A percentile compares a stretch with the other conserved stretches of the same genome.
phyloP scores from a whole-genome alignment of 2,888 invertebrate genomes.

The Horisme vitalbata region DNA sequence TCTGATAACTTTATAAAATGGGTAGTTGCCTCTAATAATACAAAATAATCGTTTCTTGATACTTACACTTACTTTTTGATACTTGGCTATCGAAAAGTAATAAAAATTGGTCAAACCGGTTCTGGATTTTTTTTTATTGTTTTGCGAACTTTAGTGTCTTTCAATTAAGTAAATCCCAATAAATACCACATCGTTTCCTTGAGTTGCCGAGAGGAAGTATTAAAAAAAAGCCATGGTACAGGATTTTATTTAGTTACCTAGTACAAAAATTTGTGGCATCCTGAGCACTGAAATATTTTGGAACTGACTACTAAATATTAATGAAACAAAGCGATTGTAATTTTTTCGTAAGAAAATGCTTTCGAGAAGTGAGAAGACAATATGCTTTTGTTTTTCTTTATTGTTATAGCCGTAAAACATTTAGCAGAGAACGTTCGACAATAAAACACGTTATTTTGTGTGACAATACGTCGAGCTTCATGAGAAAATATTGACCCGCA shows the following conservation, averaged over 20 bases:
- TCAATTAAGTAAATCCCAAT: slow-evolving; percentile 29
- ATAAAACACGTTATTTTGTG: slow-evolving; percentile 82
- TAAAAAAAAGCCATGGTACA: slow-evolving; percentile 36
- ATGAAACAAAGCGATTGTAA: slow-evolving; percentile 69
- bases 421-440: slow-evolving; percentile 67
- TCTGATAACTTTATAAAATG: no score
- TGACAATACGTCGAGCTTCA: slow-evolving; percentile 80
- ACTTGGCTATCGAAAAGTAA: slow-evolving; percentile 13
- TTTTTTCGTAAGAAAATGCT: slow-evolving; percentile 72
- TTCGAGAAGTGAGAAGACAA: slow-evolving; percentile 65
- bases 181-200: slow-evolving; percentile 15
- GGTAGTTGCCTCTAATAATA: no score
- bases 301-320: slow-evolving; percentile 72
- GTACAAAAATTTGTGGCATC: slow-evolving; percentile 52
- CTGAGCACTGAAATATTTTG: slow-evolving; percentile 65
- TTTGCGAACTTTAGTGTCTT: slow-evolving; percentile 17
- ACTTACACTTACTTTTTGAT: no score
- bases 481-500: slow-evolving; percentile 82
- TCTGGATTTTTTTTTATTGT: slow-evolving; percentile 21
- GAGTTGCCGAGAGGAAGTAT: slow-evolving; percentile 39
- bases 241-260: slow-evolving; percentile 62
- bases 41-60: no score
- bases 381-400: slow-evolving; percentile 81
- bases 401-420: slow-evolving; percentile 80
- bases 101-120: slow-evolving; percentile 19